Base-by-base conservation (phyloP, 2,113 vertebrate genomes). In the Clarias macrocephalus region DNA sequence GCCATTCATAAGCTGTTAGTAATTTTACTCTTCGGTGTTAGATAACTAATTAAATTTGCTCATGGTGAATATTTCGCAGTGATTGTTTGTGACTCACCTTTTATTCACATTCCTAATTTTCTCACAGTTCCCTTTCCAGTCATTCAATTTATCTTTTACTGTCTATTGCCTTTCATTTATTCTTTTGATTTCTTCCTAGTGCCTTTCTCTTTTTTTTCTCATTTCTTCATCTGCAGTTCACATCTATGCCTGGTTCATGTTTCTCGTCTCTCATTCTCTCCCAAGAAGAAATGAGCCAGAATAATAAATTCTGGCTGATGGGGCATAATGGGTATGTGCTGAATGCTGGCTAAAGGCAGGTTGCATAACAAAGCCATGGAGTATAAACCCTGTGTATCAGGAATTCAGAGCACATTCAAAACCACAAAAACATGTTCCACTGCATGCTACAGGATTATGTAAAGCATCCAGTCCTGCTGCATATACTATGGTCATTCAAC, bases 351-450 rank as follows among this genome's bases (percentile, higher is more conserved):
- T 81, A 28, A 60, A 86, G 79, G 84, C 73, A 84, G 25, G 30
- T 33, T 84, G 76, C 85, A 82, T 15, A 84, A 87, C 33, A 70
- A 54, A 83, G 82, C 56, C 68, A 87, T 62, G 68, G 62, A 62
- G 25, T 56, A 70, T 79, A 77, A 33, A 60, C 15, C 76, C 73
- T 70, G 25, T 81, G 15, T 60, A 54, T 81, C 73, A 72, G 15
- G 11, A 37, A 37, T 56, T 81, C 52, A 37, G 65, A 57, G 59
- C 56, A 28, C 48, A 72, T 28, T 30, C 33, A 85, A 48, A 88
- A 59, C 5, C 80, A 60, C 30, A 80, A 62, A 68, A 33, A 86
- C 63, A 30, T 77, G 72, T 33, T n/a, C 12, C 56, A 63, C 57
- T 48, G 81, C 60, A 48, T 81, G 79, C 70, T 59, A 80, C 60